These are phyloP conservation scores for Drosophila eugracilis DNA, from an alignment of 1,140 invertebrate species.

Conservation along the genomic window DNA sequence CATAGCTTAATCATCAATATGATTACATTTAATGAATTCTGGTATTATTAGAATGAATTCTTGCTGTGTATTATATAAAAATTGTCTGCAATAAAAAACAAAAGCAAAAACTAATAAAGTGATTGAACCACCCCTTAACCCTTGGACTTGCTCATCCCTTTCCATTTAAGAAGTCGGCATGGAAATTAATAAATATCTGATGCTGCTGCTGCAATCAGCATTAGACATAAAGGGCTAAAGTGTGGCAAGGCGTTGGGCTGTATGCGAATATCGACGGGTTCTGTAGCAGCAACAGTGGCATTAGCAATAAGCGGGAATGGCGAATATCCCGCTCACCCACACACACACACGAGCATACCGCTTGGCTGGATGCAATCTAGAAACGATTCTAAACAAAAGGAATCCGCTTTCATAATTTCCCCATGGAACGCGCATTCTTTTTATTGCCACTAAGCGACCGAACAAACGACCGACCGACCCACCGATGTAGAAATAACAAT, in stretches of 20 bases:
- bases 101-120: neutral
- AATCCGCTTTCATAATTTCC: conserved; percentile 83
- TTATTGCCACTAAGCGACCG: conserved; percentile 83
- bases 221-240: conserved; percentile 42
- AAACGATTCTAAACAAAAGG: conserved; percentile 83
- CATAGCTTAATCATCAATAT: no score
- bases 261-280: conserved; percentile 39
- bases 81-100: no score
- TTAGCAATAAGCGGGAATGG: conserved; percentile 78
- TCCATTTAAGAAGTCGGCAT: neutral
- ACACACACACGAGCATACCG: conserved; percentile 20
- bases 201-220: conserved; percentile 63
- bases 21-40: no score
- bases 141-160: neutral
- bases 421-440: conserved; percentile 80
- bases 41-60: no score
- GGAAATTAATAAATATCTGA: conserved; percentile 64
- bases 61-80: no score
- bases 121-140: neutral
- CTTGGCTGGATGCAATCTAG: conserved; percentile 76
- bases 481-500: conserved; percentile 75
- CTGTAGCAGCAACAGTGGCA: conserved; percentile 65
- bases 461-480: conserved; percentile 35
- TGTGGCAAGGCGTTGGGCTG: conserved; percentile 33
- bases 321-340: conserved; percentile 23